A percentile compares a stretch with the other conserved stretches of the same genome.
Conservation (phyloP, 1,140 invertebrate species). For the Sitodiplosis mosellana region DNA sequence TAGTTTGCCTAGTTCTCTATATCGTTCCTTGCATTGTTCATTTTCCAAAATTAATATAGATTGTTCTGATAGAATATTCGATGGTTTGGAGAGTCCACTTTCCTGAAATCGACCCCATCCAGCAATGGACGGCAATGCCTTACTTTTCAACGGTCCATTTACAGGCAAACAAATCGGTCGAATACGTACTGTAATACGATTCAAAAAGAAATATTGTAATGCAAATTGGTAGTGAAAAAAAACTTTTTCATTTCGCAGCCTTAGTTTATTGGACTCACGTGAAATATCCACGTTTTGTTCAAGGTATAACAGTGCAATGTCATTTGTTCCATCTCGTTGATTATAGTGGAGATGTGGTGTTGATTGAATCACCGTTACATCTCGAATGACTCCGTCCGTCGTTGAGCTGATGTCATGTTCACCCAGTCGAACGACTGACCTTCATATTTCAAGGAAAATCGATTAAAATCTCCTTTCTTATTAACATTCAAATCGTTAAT, state of each 20-base stretch:
- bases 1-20: slow-evolving; percentile 29
- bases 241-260: too few relatives aligned
- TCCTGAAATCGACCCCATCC: slow-evolving; percentile 13
- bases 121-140: slow-evolving; percentile 39
- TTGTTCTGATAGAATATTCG: slow-evolving; percentile 39
- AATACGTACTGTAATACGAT: slow-evolving; percentile 33
- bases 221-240: neutral
- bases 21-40: slow-evolving; percentile 38
- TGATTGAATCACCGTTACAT: slow-evolving; percentile 7
- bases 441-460: slow-evolving; percentile 3
- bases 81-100: slow-evolving; percentile 50
- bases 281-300: slow-evolving; percentile 16
- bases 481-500: neutral
- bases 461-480: neutral
- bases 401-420: slow-evolving; percentile 18
- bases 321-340: slow-evolving; percentile 13
- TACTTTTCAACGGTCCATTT: slow-evolving; percentile 25
- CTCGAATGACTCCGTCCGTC: slow-evolving; percentile 15
- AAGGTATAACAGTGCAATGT: slow-evolving; percentile 17
- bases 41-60: slow-evolving; percentile 49
- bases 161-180: slow-evolving; percentile 58
- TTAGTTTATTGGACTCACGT: slow-evolving; percentile 1
- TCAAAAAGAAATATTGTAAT: neutral
- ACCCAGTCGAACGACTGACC: slow-evolving; percentile 17
- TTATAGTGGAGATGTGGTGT: slow-evolving; percentile 14